These are phyloP conservation scores for Anableps anableps DNA, from an alignment of 2,797 vertebrate genomes.

Conservation along the genomic window DNA sequence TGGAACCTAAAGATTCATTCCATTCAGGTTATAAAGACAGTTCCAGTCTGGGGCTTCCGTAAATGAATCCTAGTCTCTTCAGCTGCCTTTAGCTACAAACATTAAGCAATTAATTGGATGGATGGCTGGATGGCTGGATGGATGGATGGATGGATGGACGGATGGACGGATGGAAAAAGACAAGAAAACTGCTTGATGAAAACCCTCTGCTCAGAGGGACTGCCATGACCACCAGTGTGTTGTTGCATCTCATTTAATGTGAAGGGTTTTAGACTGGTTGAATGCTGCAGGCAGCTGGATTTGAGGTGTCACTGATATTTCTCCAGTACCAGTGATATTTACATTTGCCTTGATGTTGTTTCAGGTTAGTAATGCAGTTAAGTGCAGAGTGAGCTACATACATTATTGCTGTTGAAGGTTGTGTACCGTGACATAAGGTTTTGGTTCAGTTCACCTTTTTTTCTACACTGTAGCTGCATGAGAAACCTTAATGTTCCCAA, in stretches of 20 bases:
- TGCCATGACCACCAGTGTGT: background rate
- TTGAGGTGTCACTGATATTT: background rate
- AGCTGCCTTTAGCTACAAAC: background rate
- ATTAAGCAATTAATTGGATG: background rate
- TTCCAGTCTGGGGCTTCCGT: background rate
- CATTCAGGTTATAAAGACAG: background rate
- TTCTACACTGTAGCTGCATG: background rate
- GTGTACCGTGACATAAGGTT: background rate
- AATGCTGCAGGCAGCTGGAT: background rate
- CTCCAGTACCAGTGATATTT: background rate
- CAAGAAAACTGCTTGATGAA: no score
- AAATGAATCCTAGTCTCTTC: background rate
- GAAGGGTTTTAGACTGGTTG: background rate
- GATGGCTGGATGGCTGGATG: no score
- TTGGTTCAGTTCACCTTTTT: background rate
- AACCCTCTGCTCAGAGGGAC: background rate
- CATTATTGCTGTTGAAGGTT: background rate
- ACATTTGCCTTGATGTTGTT: background rate
- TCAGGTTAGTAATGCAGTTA: background rate
- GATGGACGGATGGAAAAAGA: no score
- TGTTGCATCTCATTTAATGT: no score
- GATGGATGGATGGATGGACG: no score
- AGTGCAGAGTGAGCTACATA: background rate
- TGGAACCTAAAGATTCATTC: background rate
- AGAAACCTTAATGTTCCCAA: background rate